Evolutionary conservation across 2,797 vertebrate genomes (phyloP).

Genomic region (Chaetodon trifasciatus): DNA sequence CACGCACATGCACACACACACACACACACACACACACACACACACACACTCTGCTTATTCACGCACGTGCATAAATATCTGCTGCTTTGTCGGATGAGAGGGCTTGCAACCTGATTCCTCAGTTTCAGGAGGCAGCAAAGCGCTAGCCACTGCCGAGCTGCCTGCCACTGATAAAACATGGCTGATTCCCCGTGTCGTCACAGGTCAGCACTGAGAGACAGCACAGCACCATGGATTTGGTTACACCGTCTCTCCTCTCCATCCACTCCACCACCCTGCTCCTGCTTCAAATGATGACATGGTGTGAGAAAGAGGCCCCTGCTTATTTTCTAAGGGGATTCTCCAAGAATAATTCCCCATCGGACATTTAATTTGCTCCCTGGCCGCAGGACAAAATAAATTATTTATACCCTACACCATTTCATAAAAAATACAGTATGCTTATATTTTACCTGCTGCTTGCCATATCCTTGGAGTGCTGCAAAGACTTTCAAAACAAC

Average conservation of each 20-base stretch:
- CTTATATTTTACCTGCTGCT: conserved; percentile 20
- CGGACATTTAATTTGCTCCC: conserved; percentile 30
- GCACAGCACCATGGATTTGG: conserved; percentile 37
- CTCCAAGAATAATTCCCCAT: conserved; percentile 19
- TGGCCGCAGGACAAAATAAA: conserved; percentile 27
- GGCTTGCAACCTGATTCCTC: conserved; percentile 55
- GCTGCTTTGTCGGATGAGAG: conserved; percentile 51
- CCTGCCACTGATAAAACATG: conserved; percentile 54
- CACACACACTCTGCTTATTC: neutral
- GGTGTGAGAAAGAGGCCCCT: neutral
- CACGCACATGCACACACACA: no score
- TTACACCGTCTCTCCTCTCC: conserved; percentile 37
- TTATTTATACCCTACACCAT: conserved; percentile 43
- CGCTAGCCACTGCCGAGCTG: neutral
- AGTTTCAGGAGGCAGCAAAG: conserved; percentile 38
- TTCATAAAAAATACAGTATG: conserved; percentile 17
- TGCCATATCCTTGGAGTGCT: conserved; percentile 9
- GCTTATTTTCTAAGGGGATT: conserved; percentile 17
- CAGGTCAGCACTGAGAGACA: conserved; percentile 59
- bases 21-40: no score
- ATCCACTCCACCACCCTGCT: neutral
- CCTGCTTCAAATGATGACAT: conserved; percentile 29
- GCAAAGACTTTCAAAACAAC: conserved; percentile 1
- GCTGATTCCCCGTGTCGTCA: conserved; percentile 36
- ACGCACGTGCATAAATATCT: conserved; percentile 26